These are phyloP conservation scores for Tyria jacobaeae DNA, from an alignment of 2,888 invertebrate genomes.

Conservation along the genomic window DNA sequence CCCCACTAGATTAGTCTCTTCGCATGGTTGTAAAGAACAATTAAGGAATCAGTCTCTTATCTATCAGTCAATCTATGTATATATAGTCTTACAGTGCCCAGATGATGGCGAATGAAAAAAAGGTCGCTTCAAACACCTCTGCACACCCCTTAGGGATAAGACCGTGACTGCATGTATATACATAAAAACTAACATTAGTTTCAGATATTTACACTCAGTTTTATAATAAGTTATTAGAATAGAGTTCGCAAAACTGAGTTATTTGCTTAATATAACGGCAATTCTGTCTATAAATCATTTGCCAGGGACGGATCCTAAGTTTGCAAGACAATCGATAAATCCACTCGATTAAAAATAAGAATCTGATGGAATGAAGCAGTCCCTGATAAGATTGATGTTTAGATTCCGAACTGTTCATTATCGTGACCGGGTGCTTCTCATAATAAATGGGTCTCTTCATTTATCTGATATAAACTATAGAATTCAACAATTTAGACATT, in stretches of 20 bases:
- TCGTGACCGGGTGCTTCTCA: constrained; percentile 41
- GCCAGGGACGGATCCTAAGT: constrained; percentile 18
- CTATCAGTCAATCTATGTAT: too few species aligned
- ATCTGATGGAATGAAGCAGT: constrained; percentile 56
- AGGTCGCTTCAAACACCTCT: too few species aligned
- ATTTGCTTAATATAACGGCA: constrained; percentile 3
- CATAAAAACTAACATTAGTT: too few species aligned
- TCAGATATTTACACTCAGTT: neutral
- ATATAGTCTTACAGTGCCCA: too few species aligned
- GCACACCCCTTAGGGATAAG: too few species aligned
- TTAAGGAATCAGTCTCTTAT: too few species aligned
- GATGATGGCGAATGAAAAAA: too few species aligned
- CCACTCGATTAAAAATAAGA: constrained; percentile 50
- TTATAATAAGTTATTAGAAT: neutral
- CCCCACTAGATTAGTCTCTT: too few species aligned
- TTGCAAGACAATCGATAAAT: constrained; percentile 43
- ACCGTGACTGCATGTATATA: too few species aligned
- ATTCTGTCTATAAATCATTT: constrained; percentile 1
- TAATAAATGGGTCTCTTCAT: constrained; percentile 39
- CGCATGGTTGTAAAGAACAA: too few species aligned
- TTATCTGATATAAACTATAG: constrained; percentile 43
- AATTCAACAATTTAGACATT: neutral
- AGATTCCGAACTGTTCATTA: constrained; percentile 65
- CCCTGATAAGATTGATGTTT: constrained; percentile 65
- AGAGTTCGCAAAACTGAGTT: neutral